Evolutionary conservation across 2,888 invertebrate species (phyloP).

Genomic region (Lycia hirtaria): DNA sequence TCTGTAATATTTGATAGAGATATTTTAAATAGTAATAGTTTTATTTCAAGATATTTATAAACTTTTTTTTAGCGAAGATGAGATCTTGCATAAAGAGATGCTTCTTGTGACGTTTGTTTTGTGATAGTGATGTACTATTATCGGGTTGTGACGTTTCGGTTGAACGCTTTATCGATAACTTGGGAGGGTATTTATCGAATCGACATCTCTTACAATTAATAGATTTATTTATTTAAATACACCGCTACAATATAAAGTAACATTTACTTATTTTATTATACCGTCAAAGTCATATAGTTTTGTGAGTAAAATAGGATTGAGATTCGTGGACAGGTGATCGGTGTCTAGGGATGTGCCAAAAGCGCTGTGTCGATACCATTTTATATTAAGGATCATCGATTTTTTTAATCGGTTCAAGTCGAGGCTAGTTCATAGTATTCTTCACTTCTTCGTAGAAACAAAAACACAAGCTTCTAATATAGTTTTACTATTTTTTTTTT

Average conservation of each 20-base stretch:
- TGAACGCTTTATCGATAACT: constrained; percentile 18
- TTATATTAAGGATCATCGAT: constrained; percentile 81
- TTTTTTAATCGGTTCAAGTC: constrained; percentile 53
- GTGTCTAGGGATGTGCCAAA: constrained; percentile 40
- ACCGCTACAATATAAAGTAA: neutral
- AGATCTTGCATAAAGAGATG: neutral
- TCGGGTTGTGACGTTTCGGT: constrained; percentile 40
- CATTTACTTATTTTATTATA: neutral
- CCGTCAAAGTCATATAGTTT: constrained; percentile 5
- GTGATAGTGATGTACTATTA: constrained; percentile 31
- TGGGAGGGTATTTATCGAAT: constrained; percentile 27
- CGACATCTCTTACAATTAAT: constrained; percentile 5
- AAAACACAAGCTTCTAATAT: constrained; percentile 44
- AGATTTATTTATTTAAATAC: neutral
- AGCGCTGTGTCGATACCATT: constrained; percentile 58
- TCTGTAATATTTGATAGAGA: constrained; percentile 7
- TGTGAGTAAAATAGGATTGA: constrained; percentile 10
- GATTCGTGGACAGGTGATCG: constrained; percentile 31
- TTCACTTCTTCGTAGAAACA: constrained; percentile 45
- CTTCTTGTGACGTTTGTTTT: neutral
- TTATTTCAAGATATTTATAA: neutral
- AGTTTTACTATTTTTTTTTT: constrained; percentile 27
- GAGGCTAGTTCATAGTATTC: constrained; percentile 67
- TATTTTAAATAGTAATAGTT: neutral
- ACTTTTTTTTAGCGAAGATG: neutral